Evolutionary conservation across 2,113 vertebrate species (phyloP).

Genomic region (Callithrix jacchus): DNA sequence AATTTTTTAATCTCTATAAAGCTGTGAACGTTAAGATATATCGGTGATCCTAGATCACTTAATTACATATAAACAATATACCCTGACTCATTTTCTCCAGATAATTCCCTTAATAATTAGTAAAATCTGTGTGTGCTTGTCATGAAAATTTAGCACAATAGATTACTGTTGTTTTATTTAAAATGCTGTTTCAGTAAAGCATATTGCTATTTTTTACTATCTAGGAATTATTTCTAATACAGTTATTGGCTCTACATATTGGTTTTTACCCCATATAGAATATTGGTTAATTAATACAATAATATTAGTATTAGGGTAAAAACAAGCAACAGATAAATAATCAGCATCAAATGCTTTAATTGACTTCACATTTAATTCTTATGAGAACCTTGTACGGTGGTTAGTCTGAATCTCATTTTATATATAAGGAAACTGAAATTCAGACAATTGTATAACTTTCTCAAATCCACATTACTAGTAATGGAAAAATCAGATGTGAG

Average conservation of each 20-base stretch:
- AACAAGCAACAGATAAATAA: neutral
- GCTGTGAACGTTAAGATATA: neutral
- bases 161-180: neutral
- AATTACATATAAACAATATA: neutral
- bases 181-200: neutral
- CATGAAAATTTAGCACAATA: neutral
- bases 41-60: neutral
- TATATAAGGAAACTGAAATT: neutral
- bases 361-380: neutral
- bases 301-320: neutral
- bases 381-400: neutral
- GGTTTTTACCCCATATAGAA: neutral
- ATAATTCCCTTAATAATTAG: slow-evolving; percentile 13
- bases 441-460: neutral
- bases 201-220: neutral
- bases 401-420: neutral
- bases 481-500: neutral
- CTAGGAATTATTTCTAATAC: neutral
- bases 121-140: neutral
- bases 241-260: neutral
- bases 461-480: neutral
- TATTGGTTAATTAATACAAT: neutral
- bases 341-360: neutral
- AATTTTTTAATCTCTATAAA: neutral
- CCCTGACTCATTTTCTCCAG: neutral